phyloP scores from a whole-genome alignment of 2,797 vertebrate genomes.

The Phataginus tetradactyla region DNA sequence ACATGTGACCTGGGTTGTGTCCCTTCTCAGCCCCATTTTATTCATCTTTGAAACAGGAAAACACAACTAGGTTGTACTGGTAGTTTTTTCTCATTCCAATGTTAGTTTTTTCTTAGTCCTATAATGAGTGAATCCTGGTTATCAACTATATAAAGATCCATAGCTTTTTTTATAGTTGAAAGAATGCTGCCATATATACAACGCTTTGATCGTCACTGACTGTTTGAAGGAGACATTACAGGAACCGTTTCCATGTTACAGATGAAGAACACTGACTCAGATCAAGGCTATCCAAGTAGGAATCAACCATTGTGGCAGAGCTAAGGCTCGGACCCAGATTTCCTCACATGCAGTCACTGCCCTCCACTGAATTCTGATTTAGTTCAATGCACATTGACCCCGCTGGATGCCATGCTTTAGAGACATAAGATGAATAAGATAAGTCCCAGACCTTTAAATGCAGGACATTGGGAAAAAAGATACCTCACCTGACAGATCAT shows the following conservation, averaged over 20 bases:
- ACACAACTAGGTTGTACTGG: background rate
- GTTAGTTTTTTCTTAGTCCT: background rate
- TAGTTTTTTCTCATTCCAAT: background rate
- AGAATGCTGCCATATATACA: background rate
- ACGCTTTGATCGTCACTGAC: background rate
- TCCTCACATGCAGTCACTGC: background rate
- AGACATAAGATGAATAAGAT: background rate
- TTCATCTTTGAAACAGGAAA: background rate
- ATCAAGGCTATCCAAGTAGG: background rate
- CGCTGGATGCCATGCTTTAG: background rate
- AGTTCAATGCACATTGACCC: background rate
- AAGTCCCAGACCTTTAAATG: background rate
- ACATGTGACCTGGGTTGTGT: too few relatives aligned
- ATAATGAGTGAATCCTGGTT: background rate
- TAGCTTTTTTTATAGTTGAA: background rate
- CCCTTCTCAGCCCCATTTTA: background rate
- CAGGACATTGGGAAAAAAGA: background rate
- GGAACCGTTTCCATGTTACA: background rate
- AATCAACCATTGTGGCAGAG: background rate
- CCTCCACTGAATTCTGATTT: background rate
- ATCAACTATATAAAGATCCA: background rate
- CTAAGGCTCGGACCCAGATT: background rate
- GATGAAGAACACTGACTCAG: background rate
- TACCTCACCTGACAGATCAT: background rate
- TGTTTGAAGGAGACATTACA: background rate